These are phyloP conservation scores for Festucalex cinctus DNA, from an alignment of 2,113 vertebrate genomes.

Conservation along the genomic window DNA sequence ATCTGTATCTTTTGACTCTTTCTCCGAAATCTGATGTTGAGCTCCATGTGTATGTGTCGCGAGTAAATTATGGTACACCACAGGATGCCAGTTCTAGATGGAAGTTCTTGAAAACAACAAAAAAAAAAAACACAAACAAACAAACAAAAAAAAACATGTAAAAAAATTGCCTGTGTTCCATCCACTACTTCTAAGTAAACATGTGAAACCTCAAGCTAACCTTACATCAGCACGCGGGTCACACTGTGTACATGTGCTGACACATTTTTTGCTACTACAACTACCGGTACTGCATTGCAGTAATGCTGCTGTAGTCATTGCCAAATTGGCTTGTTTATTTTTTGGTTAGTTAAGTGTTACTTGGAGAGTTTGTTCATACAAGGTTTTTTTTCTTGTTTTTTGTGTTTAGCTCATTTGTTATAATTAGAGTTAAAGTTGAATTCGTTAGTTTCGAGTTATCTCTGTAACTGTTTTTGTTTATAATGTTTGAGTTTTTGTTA, in stretches of 20 bases:
- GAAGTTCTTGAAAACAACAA: not conserved
- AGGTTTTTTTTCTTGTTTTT: too few relatives aligned
- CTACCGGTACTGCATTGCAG: not conserved
- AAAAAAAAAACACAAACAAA: not conserved
- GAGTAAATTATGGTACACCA: constrained; percentile 53
- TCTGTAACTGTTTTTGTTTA: too few relatives aligned
- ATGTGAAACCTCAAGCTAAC: constrained; percentile 37
- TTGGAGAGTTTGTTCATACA: not conserved
- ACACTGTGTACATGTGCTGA: not conserved
- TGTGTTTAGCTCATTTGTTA: too few relatives aligned
- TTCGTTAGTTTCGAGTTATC: too few relatives aligned
- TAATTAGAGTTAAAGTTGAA: too few relatives aligned
- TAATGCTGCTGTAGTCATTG: not conserved
- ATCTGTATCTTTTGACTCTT: constrained; percentile 13
- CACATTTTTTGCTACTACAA: not conserved
- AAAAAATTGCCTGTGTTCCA: constrained; percentile 30
- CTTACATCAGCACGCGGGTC: constrained; percentile 1
- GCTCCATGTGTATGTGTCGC: constrained; percentile 15
- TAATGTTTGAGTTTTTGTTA: too few relatives aligned
- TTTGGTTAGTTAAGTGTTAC: too few relatives aligned
- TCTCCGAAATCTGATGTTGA: constrained; percentile 24
- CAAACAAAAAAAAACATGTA: not conserved
- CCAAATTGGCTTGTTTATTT: too few relatives aligned
- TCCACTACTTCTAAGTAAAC: constrained; percentile 14
- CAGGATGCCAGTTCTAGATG: constrained; percentile 7